Evolutionary conservation across 2,888 invertebrate species (phyloP).

Genomic region (Torymus aiolomorphi): DNA sequence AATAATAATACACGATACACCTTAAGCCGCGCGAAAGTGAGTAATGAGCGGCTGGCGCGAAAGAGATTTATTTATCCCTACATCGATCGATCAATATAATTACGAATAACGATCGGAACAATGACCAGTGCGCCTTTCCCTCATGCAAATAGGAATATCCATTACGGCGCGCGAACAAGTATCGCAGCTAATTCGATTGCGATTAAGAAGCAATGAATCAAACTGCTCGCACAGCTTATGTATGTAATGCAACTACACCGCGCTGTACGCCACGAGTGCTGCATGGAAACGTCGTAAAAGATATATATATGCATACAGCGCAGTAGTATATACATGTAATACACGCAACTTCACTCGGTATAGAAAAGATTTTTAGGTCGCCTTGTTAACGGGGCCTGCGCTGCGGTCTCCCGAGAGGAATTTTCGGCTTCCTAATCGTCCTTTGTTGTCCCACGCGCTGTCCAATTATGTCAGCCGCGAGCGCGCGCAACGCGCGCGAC

Average conservation of each 20-base stretch:
- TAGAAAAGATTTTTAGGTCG: no score
- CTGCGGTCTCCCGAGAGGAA: no score
- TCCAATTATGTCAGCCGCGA: slow-evolving; percentile 27
- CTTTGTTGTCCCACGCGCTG: slow-evolving; percentile 27
- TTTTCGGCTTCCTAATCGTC: slow-evolving; percentile 13
- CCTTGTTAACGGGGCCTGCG: no score
- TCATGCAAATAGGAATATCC: slow-evolving; percentile 11
- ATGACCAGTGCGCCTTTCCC: neutral
- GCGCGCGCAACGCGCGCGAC: slow-evolving; percentile 1
- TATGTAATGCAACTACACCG: neutral
- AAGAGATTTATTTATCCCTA: no score
- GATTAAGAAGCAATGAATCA: neutral
- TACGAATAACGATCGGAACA: neutral
- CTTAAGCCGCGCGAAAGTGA: no score
- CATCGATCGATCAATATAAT: slow-evolving; percentile 15
- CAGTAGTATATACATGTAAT: no score
- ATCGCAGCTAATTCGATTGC: slow-evolving; percentile 1
- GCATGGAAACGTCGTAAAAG: no score
- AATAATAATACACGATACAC: no score
- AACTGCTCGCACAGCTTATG: neutral
- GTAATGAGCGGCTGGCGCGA: no score
- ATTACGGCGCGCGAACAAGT: neutral
- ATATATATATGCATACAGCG: no score
- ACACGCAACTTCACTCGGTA: no score
- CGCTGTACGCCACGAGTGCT: no score